Percentiles rank a stretch among this genome's conserved stretches.
Conservation (phyloP, 2,797 vertebrate genomes). For the Thamnophis elegans region DNA sequence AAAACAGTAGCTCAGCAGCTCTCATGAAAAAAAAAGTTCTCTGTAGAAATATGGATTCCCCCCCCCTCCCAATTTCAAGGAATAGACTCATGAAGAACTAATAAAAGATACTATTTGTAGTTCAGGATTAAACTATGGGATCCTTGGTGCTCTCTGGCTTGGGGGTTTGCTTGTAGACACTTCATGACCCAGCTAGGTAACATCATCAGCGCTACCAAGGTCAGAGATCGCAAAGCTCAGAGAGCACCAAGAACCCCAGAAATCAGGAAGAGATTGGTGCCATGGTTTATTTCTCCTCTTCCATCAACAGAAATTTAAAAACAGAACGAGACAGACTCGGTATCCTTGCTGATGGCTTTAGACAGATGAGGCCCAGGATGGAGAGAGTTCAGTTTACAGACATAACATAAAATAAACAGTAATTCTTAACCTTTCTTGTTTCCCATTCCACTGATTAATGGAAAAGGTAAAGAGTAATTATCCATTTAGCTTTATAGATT, state of each 20-base stretch:
- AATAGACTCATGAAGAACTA: neutral
- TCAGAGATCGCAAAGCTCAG: neutral
- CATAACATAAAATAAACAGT: no score
- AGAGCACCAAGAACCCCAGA: neutral
- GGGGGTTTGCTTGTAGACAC: neutral
- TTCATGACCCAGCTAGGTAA: neutral
- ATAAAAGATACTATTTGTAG: neutral
- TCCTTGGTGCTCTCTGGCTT: neutral
- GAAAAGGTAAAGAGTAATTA: neutral
- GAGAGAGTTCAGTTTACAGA: neutral
- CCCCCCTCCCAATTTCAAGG: no score
- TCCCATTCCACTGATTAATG: neutral
- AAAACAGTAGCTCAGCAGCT: neutral
- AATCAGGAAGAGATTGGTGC: neutral
- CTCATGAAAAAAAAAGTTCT: no score
- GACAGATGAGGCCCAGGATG: neutral
- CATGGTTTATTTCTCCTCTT: neutral
- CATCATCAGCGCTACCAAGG: neutral
- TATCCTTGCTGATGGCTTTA: neutral
- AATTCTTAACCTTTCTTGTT: neutral
- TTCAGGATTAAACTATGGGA: neutral
- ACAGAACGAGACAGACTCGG: neutral
- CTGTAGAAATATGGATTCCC: neutral
- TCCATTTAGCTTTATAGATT: neutral
- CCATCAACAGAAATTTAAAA: neutral